Evolutionary conservation across 2,113 vertebrate species (phyloP).

Genomic region (Muscicapa adusta): DNA sequence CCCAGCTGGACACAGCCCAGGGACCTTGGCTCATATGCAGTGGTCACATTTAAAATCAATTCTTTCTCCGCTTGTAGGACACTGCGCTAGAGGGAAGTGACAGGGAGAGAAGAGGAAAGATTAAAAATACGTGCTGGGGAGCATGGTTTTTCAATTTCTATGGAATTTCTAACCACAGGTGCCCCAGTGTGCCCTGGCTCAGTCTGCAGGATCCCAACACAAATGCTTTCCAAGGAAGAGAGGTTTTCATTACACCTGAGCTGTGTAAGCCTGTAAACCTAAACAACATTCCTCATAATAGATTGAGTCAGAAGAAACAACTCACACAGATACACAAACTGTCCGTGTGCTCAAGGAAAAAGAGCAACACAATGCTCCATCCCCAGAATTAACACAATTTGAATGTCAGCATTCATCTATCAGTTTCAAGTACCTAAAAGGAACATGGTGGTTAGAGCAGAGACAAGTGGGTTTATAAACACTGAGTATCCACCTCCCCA

Average conservation of each 20-base stretch:
- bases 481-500: neutral
- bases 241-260: neutral
- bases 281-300: neutral
- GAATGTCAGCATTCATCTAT: neutral
- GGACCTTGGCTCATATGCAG: neutral
- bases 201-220: neutral
- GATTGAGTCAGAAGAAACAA: neutral
- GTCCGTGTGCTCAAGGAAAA: neutral
- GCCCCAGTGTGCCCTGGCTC: neutral
- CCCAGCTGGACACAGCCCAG: neutral
- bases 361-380: neutral
- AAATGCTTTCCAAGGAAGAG: neutral
- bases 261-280: neutral
- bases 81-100: rapidly evolving
- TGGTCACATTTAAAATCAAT: neutral
- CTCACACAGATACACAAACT: neutral
- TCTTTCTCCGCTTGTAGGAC: neutral
- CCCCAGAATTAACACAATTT: neutral
- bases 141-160: neutral
- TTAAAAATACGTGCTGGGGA: neutral
- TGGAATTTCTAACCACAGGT: neutral
- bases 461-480: neutral
- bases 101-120: constrained; percentile 21
- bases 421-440: neutral
- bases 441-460: neutral